These are phyloP conservation scores for Caprella mutica DNA, from an alignment of 2,888 invertebrate genomes.

Conservation along the genomic window DNA sequence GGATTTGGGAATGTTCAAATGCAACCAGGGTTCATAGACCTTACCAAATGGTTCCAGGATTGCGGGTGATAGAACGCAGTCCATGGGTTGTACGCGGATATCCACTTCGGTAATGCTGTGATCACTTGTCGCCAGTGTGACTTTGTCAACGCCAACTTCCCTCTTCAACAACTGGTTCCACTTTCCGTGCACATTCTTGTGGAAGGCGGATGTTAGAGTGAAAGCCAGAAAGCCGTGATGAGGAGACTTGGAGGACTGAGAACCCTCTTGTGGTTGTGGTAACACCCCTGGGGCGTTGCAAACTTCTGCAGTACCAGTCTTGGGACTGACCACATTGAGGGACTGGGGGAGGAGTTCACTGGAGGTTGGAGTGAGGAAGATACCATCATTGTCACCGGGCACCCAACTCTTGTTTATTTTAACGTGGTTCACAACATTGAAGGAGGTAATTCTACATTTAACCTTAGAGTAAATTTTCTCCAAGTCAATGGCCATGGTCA, in stretches of 20 bases:
- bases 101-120: slow-evolving; percentile 56
- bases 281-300: too few relatives aligned
- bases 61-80: slow-evolving; percentile 55
- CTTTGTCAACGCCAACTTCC: slow-evolving; percentile 15
- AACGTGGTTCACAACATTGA: slow-evolving; percentile 24
- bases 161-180: slow-evolving; percentile 49
- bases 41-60: slow-evolving; percentile 48
- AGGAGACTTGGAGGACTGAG: slow-evolving; percentile 39
- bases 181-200: slow-evolving; percentile 58
- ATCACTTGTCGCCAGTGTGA: slow-evolving; percentile 3
- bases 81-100: slow-evolving; percentile 64
- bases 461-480: slow-evolving; percentile 73
- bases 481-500: slow-evolving; percentile 71
- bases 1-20: slow-evolving; percentile 32
- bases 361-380: background rate
- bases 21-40: slow-evolving; percentile 47
- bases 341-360: background rate
- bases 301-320: too few relatives aligned
- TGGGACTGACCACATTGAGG: background rate
- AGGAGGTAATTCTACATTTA: slow-evolving; percentile 44
- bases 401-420: background rate
- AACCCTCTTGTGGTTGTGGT: slow-evolving; percentile 41
- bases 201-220: slow-evolving; percentile 57
- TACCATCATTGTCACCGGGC: background rate
- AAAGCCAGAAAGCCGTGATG: slow-evolving; percentile 50